Percentiles rank a stretch among this genome's conserved stretches.
These are phyloP conservation scores for Anastrepha obliqua DNA, from an alignment of 1,140 invertebrate species.

Conservation along the genomic window DNA sequence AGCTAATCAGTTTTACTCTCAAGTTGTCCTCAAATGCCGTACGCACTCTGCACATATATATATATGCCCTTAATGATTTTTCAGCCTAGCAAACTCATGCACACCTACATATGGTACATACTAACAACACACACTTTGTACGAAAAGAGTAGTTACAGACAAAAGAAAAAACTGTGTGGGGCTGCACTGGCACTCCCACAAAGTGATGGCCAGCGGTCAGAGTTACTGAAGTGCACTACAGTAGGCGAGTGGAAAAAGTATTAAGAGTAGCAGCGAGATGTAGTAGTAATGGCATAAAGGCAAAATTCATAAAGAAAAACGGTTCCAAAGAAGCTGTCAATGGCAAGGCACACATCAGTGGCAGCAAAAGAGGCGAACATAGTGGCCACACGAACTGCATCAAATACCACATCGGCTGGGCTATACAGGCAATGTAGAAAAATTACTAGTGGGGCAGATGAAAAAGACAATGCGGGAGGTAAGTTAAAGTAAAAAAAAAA, in stretches of 20 bases:
- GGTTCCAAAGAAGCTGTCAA: constrained; percentile 18
- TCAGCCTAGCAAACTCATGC: too few relatives aligned
- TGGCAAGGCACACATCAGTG: constrained; percentile 12
- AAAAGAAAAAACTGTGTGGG: not conserved
- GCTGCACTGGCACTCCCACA: constrained; percentile 31
- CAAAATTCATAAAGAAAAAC: not conserved
- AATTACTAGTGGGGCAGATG: not conserved
- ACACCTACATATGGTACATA: not conserved
- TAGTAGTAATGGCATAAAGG: not conserved
- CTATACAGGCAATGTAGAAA: not conserved
- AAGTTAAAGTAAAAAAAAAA: not conserved
- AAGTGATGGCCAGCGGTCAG: constrained; percentile 9
- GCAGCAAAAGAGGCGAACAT: not conserved
- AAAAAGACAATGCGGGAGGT: not conserved
- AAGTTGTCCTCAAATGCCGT: too few relatives aligned
- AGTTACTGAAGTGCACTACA: not conserved
- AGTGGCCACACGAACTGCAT: not conserved
- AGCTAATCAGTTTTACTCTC: too few relatives aligned
- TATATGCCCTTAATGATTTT: too few relatives aligned
- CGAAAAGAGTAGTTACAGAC: too few relatives aligned
- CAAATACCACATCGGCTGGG: not conserved
- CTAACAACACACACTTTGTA: not conserved
- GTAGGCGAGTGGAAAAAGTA: not conserved
- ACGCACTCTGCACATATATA: too few relatives aligned
- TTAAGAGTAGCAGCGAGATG: not conserved